Evolutionary conservation across 2,888 invertebrate genomes (phyloP), one percentile per base, ranked within the genome.

Genomic region (Drosophila phalerata): DNA sequence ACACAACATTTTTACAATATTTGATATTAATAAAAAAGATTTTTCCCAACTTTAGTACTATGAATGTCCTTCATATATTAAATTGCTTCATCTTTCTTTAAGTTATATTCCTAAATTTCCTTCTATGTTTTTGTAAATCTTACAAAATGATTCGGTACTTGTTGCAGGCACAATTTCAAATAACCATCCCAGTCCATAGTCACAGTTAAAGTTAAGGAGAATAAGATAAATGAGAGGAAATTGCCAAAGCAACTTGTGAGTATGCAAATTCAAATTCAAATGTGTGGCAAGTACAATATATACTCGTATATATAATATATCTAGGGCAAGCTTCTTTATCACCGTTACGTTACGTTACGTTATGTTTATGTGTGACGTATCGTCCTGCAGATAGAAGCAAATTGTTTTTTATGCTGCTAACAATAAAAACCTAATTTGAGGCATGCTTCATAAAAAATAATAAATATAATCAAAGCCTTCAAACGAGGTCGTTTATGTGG

Each of bases 301-400:
- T 10, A 8, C 19, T n/a, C 6, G 13, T n/a, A n/a, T 6, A n/a
- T n/a, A 8, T n/a, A 5, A 1, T 37, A 37, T n/a, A 15, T 56
- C 37, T 45, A 25, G 25, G 57, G 17, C 43, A n/a, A n/a, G 42
- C 47, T 17, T 4, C 65, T 67, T 87, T 87, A 81, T 85, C 79
- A 55, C 17, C 43, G 51, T 75, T 22, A 22, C 4, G 4, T 75
- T 22, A 22, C 4, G 4, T 75, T 66, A 69, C 43, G 51, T 77
- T 68, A 70, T 81, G 69, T 81, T 81, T 75, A 73, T 57, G 68
- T 79, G 79, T 90, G 88, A 90, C 91, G 86, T 81, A 90, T 90
- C 90, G 90, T 70, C 73, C 43, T 74, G 66, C 72, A 88, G 90
- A 90, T 90, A 90, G 86, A 88, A 68, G 68, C 73, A 90, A 90